Evolutionary conservation across 2,888 invertebrate genomes (phyloP), one percentile per base, ranked within the genome.

Genomic region (Himalopsyche japonica): DNA sequence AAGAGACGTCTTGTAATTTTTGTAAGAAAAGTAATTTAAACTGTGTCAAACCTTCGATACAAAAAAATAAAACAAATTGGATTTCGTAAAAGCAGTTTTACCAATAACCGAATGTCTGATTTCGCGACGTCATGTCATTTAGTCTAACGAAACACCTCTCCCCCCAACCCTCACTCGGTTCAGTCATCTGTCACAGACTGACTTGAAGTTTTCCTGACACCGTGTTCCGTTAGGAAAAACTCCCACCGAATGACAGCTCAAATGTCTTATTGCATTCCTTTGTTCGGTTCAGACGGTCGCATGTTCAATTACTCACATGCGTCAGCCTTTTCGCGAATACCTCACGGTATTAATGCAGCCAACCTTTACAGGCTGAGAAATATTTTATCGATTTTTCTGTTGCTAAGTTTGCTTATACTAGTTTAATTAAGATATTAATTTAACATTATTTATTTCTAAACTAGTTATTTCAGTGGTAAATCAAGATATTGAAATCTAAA

Each of bases 261-360:
- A 64, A 82, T 80, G 80, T 82, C 82, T 84, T 86, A 86, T 86
- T 84, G 82, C 86, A 86, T 86, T 86, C 86, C 82, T 48, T 76
- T 37, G 70, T 70, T 70, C 27, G 70, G 70, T 70, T 70, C 30
- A 70, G 70, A 70, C 70, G 70, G 70, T 70, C 70, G 70, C 70
- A 4, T 70, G 70, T 70, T 70, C 70, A 70, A 70, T 70, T 70
- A 70, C 70, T 70, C 70, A 70, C 70, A 30, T 70, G 70, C 70
- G 70, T 70, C 70, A 70, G 70, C 24, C 70, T 3, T 27, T 70
- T 70, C 70, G 70, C 27, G 70, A 70, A 70, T 70, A 70, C 70
- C 70, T 70, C 15, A 27, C 27, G 8, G 70, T 70, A 70, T 70
- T 70, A 70, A 70, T 70, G 70, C 70, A 70, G 27, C 70, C 70